Evolutionary conservation across 2,797 vertebrate genomes (phyloP), one percentile per base, ranked within the genome.

Genomic region (Fundulus diaphanus): DNA sequence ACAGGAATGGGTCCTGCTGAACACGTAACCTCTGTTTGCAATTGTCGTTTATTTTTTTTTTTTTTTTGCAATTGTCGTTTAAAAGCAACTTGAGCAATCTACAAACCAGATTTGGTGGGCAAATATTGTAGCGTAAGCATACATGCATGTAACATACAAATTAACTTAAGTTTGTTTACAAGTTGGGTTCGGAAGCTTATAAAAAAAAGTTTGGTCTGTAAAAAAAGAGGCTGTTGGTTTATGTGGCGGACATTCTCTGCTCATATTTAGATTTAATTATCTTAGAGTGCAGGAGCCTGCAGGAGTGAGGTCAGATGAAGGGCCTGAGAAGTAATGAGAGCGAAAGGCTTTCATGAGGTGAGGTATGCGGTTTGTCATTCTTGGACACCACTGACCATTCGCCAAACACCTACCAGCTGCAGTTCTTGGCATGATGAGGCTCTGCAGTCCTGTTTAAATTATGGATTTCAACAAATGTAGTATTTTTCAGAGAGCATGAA

Each of bases 241-340:
- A 40, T 66, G 35, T 66, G 27, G 63, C 63, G 37, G 37, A 66
- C 63, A 66, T 42, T 63, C 59, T 2, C 59, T 37, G 37, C 63
- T 66, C 63, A 66, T 66, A 40, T 66, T 66, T n/a, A 66, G 63
- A 66, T 66, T 66, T 66, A 66, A 66, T 66, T 66, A 66, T 66
- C 63, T 66, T 42, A 66, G 35, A 66, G 37, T 42, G 63, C 37
- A 66, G 37, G 40, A 66, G 63, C 37, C 63, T 42, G 63, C 63
- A 66, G 63, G 63, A 66, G 37, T 66, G 63, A 66, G 63, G 63
- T 66, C 63, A 66, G 37, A 66, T n/a, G 63, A 66, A 66, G 63
- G 63, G 40, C 61, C 37, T 65, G 22, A 66, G 63, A 66, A 66
- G 24, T 66, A 66, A 66, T 66, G 63, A 66, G 63, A 66, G 16